Evolutionary conservation across 2,113 vertebrate species (phyloP).

Genomic region (Chunga burmeisteri): DNA sequence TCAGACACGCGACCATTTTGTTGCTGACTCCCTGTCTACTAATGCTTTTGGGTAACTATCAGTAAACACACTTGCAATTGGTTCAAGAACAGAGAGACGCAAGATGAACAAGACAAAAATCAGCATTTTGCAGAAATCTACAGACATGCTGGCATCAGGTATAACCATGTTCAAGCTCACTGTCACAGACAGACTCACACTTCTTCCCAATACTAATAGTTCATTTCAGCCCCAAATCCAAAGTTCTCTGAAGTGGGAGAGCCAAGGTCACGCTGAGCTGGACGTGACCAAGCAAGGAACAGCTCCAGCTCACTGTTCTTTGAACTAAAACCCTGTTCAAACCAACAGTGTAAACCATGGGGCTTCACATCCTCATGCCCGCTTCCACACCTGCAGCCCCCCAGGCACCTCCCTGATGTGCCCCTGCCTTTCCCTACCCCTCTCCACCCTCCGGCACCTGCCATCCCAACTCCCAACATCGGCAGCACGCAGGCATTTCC

Average conservation of each 20-base stretch:
- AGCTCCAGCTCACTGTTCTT: not conserved
- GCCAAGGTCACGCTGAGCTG: not conserved
- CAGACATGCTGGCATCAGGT: not conserved
- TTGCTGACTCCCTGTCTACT: not conserved
- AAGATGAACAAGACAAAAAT: not conserved
- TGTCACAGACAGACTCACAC: not conserved
- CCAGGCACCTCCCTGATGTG: fast-evolving
- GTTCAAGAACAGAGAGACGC: not conserved
- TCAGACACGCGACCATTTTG: not conserved
- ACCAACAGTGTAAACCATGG: no score
- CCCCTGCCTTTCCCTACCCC: not conserved
- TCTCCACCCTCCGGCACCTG: not conserved
- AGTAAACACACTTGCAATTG: not conserved
- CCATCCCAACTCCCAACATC: not conserved
- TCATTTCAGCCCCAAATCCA: not conserved
- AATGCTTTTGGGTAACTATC: not conserved
- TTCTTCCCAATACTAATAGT: not conserved
- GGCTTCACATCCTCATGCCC: fast-evolving
- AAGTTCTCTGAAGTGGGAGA: not conserved
- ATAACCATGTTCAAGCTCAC: not conserved
- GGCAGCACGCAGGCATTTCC: not conserved
- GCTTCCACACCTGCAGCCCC: not conserved
- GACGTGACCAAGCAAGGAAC: not conserved
- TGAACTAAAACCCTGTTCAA: not conserved
- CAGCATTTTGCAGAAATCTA: not conserved